Conservation (phyloP, 1,140 invertebrate species). For the Diorhabda elongata region DNA sequence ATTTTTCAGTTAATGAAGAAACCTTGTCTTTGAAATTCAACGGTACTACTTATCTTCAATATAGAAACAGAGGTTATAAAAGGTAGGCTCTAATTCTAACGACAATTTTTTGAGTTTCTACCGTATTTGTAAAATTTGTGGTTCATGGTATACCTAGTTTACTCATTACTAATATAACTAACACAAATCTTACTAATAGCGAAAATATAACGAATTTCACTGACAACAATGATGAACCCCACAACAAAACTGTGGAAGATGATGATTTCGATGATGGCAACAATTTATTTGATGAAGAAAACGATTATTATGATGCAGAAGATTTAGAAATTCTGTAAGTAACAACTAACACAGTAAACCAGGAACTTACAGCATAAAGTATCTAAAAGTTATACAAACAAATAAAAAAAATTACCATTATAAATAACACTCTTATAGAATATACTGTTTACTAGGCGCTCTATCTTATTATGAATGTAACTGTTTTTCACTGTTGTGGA, state of each 20-base stretch:
- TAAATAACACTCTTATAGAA: no score
- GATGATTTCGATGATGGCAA: slow-evolving; percentile 24
- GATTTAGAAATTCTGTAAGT: slow-evolving; percentile 15
- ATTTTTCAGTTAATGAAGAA: slow-evolving; percentile 34
- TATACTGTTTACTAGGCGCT: no score
- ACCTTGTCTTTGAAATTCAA: slow-evolving; percentile 41
- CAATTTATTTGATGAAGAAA: slow-evolving; percentile 32
- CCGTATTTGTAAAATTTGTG: background rate
- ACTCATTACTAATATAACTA: slow-evolving; percentile 8
- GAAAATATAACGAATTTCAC: slow-evolving; percentile 33
- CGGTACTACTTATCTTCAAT: slow-evolving; percentile 43
- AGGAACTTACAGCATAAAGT: no score
- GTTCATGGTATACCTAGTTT: background rate
- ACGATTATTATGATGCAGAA: slow-evolving; percentile 33
- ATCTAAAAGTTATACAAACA: no score
- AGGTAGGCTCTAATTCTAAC: slow-evolving; percentile 31
- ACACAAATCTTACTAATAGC: slow-evolving; percentile 25
- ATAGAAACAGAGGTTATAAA: slow-evolving; percentile 41
- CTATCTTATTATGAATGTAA: no score
- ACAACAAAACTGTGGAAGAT: slow-evolving; percentile 32
- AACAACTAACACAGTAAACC: no score
- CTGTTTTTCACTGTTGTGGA: no score
- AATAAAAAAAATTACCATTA: no score
- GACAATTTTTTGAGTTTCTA: no score
- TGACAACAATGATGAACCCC: slow-evolving; percentile 30